phyloP scores from a whole-genome alignment of 1,140 invertebrate genomes.

The Hylaeus volcanicus region DNA sequence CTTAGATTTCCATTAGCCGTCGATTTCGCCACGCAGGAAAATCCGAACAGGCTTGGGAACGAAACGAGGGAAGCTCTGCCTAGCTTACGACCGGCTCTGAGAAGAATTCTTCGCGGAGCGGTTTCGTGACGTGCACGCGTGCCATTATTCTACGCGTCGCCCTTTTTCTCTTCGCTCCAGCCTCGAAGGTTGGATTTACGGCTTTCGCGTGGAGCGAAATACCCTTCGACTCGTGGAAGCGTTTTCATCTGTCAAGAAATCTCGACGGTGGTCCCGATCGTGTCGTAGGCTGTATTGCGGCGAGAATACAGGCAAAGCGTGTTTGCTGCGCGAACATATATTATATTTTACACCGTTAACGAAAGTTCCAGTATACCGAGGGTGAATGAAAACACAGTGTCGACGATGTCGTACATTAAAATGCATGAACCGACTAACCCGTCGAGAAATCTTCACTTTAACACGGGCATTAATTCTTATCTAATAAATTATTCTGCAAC shows the following conservation, averaged over 20 bases:
- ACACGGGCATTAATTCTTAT: too few relatives aligned
- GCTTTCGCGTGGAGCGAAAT: neutral
- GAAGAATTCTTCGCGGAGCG: slow-evolving; percentile 1
- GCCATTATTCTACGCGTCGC: slow-evolving; percentile 19
- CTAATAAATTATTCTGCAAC: neutral
- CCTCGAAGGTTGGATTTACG: slow-evolving; percentile 1
- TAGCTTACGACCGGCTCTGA: neutral
- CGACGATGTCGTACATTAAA: too few relatives aligned
- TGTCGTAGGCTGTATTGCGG: neutral
- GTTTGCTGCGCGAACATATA: too few relatives aligned
- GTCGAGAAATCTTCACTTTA: too few relatives aligned
- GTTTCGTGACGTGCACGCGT: slow-evolving; percentile 16
- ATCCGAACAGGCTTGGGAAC: neutral
- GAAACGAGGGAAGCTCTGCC: neutral
- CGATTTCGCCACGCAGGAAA: neutral
- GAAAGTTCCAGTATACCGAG: too few relatives aligned
- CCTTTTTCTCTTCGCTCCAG: neutral
- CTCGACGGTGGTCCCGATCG: neutral
- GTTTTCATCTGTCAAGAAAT: slow-evolving; percentile 32
- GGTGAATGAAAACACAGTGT: too few relatives aligned
- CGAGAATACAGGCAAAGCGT: neutral
- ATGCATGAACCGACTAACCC: too few relatives aligned
- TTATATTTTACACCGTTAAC: too few relatives aligned
- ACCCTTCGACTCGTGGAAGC: neutral
- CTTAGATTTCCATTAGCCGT: slow-evolving; percentile 23